A percentile compares a stretch with the other conserved stretches of the same genome.
These are phyloP conservation scores for Phytoseiulus persimilis DNA, from an alignment of 2,888 invertebrate genomes.

Conservation along the genomic window DNA sequence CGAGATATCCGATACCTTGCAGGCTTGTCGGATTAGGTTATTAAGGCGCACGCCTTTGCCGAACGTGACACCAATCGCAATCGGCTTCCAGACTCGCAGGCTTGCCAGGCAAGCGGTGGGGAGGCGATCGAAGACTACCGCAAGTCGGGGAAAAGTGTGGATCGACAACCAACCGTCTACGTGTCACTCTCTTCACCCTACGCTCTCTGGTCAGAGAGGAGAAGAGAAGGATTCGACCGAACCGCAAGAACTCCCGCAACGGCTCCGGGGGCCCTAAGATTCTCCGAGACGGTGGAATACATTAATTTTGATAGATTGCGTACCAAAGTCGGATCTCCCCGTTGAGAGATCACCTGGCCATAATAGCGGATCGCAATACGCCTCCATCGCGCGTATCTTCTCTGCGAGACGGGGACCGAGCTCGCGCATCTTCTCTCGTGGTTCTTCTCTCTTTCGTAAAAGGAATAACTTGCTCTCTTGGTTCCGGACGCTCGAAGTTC, in stretches of 20 bases:
- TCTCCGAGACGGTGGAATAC: background rate
- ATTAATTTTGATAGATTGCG: conserved; percentile 39
- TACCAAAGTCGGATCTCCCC: background rate
- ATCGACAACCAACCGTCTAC: background rate
- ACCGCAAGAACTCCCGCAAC: background rate
- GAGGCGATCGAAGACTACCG: background rate
- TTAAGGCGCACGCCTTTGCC: background rate
- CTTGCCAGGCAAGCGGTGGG: background rate
- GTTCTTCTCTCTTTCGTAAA: too few species aligned
- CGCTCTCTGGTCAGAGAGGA: background rate
- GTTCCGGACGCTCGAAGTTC: too few species aligned
- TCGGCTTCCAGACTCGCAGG: background rate
- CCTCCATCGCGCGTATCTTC: background rate
- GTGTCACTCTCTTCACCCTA: background rate
- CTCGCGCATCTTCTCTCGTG: background rate
- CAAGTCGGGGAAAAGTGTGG: background rate
- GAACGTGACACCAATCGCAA: background rate
- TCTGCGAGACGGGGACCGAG: background rate
- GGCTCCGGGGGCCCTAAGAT: background rate
- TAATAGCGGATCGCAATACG: background rate
- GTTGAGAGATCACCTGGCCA: background rate
- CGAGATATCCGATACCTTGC: background rate
- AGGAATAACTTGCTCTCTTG: too few species aligned
- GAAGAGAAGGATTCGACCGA: background rate
- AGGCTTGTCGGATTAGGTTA: background rate